Evolutionary conservation across 2,888 invertebrate genomes (phyloP), one percentile per base, ranked within the genome.

Genomic region (Amiota communis): DNA sequence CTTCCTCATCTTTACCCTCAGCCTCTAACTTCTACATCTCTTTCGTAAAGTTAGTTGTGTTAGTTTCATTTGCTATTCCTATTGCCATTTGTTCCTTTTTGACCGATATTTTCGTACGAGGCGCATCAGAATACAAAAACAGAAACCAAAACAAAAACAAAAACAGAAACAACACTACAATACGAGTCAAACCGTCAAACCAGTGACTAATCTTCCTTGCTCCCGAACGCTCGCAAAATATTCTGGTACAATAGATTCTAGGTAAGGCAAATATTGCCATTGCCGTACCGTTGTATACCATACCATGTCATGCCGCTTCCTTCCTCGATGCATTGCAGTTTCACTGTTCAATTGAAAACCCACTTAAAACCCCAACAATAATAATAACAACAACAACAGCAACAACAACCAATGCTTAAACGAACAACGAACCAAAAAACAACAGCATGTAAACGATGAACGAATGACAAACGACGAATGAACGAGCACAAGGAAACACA

Each of bases 61-160:
- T 36, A 71, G 76, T 74, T 73, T 75, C 49, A 72, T 56, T 23
- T 67, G 73, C 53, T 71, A 67, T 15, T 48, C 57, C 53, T 68
- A 65, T 49, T 64, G 17, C 59, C 20, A 20, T 20, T 59, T 15
- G 20, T 59, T 17, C 59, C 59, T 11, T 20, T 59, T 12, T 17
- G 63, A 63, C 63, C 63, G 46, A 63, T 63, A 63, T 63, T 59
- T 17, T 79, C 79, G 77, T 78, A 76, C 78, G 77, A 79, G 79
- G 75, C 77, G 77, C 79, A 77, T 64, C 74, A 74, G 2, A 36
- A 36, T 6, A 36, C 6, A 36, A 36, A 36, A 36, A 36, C 23
- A 23, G 23, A 23, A 23, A 23, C n/a, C n/a, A n/a, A n/a, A n/a
- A n/a, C n/a, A n/a, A n/a, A n/a, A n/a, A 36, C 6, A 36, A 36